Evolutionary conservation across 2,888 invertebrate genomes (phyloP), one percentile per base, ranked within the genome.

Genomic region (Abrostola triplasia): DNA sequence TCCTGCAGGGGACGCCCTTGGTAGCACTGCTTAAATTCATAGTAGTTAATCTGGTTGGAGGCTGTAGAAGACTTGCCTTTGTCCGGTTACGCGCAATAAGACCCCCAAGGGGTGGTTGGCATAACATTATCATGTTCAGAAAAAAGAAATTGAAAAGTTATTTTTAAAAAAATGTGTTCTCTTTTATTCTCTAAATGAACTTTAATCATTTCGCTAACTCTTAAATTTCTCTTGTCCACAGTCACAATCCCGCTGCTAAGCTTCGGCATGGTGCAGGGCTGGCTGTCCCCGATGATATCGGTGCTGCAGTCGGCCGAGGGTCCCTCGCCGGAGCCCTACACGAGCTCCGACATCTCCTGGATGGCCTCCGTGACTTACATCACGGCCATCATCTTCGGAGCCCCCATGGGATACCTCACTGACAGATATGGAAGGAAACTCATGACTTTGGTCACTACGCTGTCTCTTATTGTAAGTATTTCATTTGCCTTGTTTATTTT

Each of bases 241-340:
- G 94, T 94, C 59, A 94, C 94, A 7, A 92, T 94, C 11, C 94
- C 94, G 0, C 84, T 94, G 5, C 81, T 94, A 5, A 93, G 89
- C 73, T 94, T 94, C 80, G 94, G 94, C 49, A 94, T 94, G 94
- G 88, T 93, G 35, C 94, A 94, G 70, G 94, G 94, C 38, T 94
- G 94, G 94, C 58, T 94, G 44, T 94, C 94, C 0, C 94, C 94
- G n/a, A 94, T 94, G 94, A 88, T 93, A 53, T 88, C 92, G 0
- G 80, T 87, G 12, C 90, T 94, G 9, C 90, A 91, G 80, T 92
- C 93, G 0, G 60, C 88, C 0, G 82, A 89, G 0, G 88, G 90
- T 0, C 93, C 94, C 0, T 88, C 90, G 0, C 85, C 85, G 11
- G 85, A 86, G 47, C 90, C 91, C 0, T 93, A 82, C 85, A 88